Conservation (phyloP, 1,140 invertebrate species). For the Octopus sinensis region DNA sequence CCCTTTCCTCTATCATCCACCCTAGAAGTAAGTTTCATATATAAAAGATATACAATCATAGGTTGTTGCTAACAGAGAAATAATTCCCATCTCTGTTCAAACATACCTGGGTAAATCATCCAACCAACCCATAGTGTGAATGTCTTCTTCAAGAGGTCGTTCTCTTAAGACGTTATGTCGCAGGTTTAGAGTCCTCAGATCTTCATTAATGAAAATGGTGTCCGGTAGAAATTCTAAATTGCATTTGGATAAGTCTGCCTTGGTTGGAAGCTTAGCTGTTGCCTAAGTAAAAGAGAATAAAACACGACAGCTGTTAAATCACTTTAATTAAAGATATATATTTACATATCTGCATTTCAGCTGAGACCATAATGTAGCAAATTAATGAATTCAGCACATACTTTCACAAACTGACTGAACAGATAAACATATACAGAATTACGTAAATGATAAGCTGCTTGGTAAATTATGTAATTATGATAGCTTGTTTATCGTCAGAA, state of each 20-base stretch:
- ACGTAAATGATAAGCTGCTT: background rate
- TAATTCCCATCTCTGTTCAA: background rate
- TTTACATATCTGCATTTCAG: too few relatives aligned
- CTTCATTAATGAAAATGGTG: conserved; percentile 55
- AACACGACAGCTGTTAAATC: too few relatives aligned
- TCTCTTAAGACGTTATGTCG: conserved; percentile 54
- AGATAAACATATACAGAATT: background rate
- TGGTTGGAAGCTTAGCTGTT: conserved; percentile 53
- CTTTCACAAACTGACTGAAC: background rate
- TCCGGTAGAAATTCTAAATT: conserved; percentile 57
- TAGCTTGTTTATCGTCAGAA: too few relatives aligned
- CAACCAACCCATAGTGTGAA: conserved; percentile 56
- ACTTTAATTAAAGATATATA: too few relatives aligned
- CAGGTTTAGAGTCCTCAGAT: conserved; percentile 51
- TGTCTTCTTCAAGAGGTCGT: conserved; percentile 55
- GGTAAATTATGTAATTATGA: too few relatives aligned
- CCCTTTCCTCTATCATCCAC: too few relatives aligned
- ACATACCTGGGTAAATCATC: conserved; percentile 50
- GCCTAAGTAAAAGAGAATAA: conserved; percentile 39
- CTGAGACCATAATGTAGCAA: background rate
- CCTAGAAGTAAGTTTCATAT: too few relatives aligned
- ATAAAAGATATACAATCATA: too few relatives aligned
- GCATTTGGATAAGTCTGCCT: conserved; percentile 55
- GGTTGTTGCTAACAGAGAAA: too few relatives aligned
- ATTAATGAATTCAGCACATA: background rate